Percentiles rank a stretch among this genome's conserved stretches.
phyloP scores from a whole-genome alignment of 2,113 vertebrate species.

The Fulmarus glacialis region DNA sequence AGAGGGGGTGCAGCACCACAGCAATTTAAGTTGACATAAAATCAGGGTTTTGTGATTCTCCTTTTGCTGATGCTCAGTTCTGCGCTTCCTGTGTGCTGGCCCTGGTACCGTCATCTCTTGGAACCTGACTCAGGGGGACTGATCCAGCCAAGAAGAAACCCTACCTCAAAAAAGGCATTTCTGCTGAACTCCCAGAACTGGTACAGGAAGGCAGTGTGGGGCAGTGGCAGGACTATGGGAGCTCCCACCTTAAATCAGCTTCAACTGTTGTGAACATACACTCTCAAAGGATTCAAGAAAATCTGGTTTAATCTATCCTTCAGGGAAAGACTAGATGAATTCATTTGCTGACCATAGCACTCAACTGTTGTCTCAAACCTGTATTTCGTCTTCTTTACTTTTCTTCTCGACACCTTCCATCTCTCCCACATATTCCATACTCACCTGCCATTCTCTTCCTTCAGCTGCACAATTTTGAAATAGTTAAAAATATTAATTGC shows the following conservation, averaged over 20 bases:
- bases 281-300: not conserved
- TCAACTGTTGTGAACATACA: not conserved
- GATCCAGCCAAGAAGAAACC: not conserved
- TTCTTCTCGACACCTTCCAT: not conserved
- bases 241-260: not conserved
- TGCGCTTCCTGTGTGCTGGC: not conserved
- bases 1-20: not conserved
- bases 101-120: not conserved
- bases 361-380: not conserved
- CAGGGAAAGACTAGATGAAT: not conserved
- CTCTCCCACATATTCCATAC: not conserved
- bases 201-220: not conserved
- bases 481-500: not conserved
- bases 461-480: not conserved
- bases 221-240: not conserved
- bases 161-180: not conserved
- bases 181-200: not conserved
- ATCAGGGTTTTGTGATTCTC: not conserved
- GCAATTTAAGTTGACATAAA: not conserved
- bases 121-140: not conserved
- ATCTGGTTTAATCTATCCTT: not conserved
- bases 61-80: not conserved
- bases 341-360: not conserved
- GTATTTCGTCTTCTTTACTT: not conserved
- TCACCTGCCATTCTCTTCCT: not conserved